Percentiles rank a stretch among this genome's conserved stretches.
phyloP scores from a whole-genome alignment of 2,888 invertebrate species.

The Helicoverpa assulta region DNA sequence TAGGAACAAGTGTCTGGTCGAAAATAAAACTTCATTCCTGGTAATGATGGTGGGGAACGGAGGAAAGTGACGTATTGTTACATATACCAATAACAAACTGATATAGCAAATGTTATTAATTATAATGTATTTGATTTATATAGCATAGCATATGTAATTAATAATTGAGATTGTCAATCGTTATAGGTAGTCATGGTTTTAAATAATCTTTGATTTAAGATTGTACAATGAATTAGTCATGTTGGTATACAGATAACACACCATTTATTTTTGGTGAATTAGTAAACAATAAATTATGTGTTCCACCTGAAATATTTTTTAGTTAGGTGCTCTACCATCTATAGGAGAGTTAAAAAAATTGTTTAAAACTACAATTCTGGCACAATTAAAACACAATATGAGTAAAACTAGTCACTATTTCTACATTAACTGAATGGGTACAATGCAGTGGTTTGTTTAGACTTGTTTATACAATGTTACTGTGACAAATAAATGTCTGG shows the following conservation, averaged over 20 bases:
- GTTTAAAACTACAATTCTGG: not conserved
- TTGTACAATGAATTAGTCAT: conserved; percentile 12
- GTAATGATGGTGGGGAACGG: conserved; percentile 59
- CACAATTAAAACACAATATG: not conserved
- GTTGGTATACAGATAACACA: conserved; percentile 2
- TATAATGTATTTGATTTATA: too few relatives aligned
- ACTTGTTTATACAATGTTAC: conserved; percentile 14
- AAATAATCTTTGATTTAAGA: conserved; percentile 16
- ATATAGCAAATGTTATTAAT: conserved; percentile 56
- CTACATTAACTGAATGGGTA: not conserved
- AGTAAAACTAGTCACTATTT: conserved; percentile 12
- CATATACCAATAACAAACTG: conserved; percentile 58
- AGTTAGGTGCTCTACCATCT: too few relatives aligned
- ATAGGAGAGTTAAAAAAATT: not conserved
- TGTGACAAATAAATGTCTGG: not conserved
- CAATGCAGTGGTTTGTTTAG: conserved; percentile 20
- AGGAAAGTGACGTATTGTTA: conserved; percentile 72
- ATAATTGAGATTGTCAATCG: conserved; percentile 55
- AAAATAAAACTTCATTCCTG: conserved; percentile 77
- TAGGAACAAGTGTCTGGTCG: conserved; percentile 74
- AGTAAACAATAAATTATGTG: not conserved
- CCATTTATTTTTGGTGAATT: not conserved
- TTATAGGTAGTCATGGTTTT: conserved; percentile 9
- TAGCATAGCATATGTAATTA: not conserved
- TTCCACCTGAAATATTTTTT: not conserved